A percentile compares a stretch with the other conserved stretches of the same genome.
Evolutionary conservation across 2,888 invertebrate genomes (phyloP).

Genomic region (Amphimallon solstitiale): DNA sequence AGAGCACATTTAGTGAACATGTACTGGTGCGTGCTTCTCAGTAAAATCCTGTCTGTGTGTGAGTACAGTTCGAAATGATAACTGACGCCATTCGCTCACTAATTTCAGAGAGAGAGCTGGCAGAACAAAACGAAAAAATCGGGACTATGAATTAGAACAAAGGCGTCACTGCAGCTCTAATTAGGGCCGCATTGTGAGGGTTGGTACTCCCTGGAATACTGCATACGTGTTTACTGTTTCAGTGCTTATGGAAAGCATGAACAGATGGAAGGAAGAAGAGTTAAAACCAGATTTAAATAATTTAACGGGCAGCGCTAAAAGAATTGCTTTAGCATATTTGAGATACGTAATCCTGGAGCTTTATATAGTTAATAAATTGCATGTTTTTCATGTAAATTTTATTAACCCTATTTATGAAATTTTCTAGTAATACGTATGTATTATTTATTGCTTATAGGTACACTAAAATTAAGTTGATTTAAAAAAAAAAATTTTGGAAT

Average conservation of each 20-base stretch:
- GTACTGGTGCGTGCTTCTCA: slow-evolving; percentile 13
- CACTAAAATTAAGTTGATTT: too few relatives aligned
- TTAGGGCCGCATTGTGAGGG: slow-evolving; percentile 47
- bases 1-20: slow-evolving; percentile 49
- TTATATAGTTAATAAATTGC: too few relatives aligned
- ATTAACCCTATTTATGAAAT: too few relatives aligned
- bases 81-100: slow-evolving; percentile 50
- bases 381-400: too few relatives aligned
- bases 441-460: too few relatives aligned
- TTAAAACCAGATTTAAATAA: not conserved
- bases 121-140: slow-evolving; percentile 47
- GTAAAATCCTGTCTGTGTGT: slow-evolving; percentile 6
- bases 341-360: too few relatives aligned
- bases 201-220: slow-evolving; percentile 26
- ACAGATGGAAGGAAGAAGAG: not conserved
- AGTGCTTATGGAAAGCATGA: slow-evolving; percentile 2
- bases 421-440: too few relatives aligned
- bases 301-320: too few relatives aligned
- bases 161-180: slow-evolving; percentile 45
- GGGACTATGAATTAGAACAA: slow-evolving; percentile 46
- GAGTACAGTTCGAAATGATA: slow-evolving; percentile 43
- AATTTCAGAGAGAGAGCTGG: slow-evolving; percentile 45
- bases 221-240: slow-evolving; percentile 27
- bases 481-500: too few relatives aligned
- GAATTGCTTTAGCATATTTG: too few relatives aligned